A percentile compares a stretch with the other conserved stretches of the same genome.
Evolutionary conservation across 1,140 invertebrate species (phyloP).

Genomic region (Trichonephila clavata): DNA sequence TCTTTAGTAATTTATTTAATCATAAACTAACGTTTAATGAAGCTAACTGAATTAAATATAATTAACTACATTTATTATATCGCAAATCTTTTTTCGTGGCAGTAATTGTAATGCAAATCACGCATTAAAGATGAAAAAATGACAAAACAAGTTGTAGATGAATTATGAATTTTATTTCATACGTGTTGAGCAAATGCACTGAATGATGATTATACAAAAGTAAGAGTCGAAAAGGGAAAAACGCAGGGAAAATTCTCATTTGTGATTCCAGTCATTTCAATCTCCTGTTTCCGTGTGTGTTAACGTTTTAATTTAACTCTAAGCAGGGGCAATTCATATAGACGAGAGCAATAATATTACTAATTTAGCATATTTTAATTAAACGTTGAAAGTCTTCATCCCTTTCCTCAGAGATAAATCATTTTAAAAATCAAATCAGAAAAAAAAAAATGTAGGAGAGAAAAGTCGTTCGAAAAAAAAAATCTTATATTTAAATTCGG

Average conservation of each 20-base stretch:
- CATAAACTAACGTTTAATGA: too few relatives aligned
- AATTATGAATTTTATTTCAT: too few relatives aligned
- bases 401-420: constrained; percentile 47
- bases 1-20: too few relatives aligned
- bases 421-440: constrained; percentile 23
- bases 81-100: too few relatives aligned
- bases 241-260: neutral
- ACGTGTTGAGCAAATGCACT: neutral
- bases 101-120: too few relatives aligned
- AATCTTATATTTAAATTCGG: constrained; percentile 10
- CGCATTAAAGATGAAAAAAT: too few relatives aligned
- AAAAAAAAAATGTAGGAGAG: neutral
- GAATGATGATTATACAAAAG: too few relatives aligned
- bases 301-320: constrained; percentile 45
- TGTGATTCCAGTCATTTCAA: neutral
- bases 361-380: constrained; percentile 74
- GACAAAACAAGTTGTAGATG: too few relatives aligned
- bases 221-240: too few relatives aligned
- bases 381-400: constrained; percentile 52
- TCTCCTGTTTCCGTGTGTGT: neutral
- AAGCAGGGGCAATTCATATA: neutral
- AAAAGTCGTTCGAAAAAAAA: neutral
- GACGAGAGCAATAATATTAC: constrained; percentile 51
- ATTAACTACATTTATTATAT: too few relatives aligned
- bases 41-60: too few relatives aligned